Base-by-base conservation (phyloP, 2,113 vertebrate species). In the Python bivittatus region DNA sequence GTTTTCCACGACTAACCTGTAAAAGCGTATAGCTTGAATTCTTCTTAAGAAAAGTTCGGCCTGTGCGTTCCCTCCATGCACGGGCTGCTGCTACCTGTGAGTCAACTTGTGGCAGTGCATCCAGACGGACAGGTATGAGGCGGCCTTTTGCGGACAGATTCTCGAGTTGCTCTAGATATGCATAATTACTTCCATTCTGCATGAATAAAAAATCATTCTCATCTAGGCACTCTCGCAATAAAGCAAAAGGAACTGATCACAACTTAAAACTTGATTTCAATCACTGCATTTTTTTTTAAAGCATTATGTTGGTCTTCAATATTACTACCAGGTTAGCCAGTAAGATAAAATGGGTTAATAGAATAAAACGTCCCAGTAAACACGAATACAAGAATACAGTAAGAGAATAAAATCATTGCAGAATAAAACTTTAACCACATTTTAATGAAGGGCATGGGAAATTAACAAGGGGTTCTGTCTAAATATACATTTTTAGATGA, bases 1-100 rank as follows among this genome's bases (percentile, higher is more conserved):
- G 57, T 86, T 1, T 0, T 0, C 8, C 48, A 44, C 0, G 56
- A 64, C 93, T 97, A 91, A 99, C 99, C 99, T 99, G 99, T 1
- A 99, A 98, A 72, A 99, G 96, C 0, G 98, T 99, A 94, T 99
- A 99, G 44, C 98, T 99, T 3, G 99, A 99, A 97, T 99, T 99
- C 97, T 99, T 99, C 97, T 99, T 99, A n/a, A 99, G 98, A 94
- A 99, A 99, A 79, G 99, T 99, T 93, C 99, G 97, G 1, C 97
- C 99, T 0, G 99, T 99, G 90, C 99, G 98, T 94, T 99, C 99
- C 92, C 99, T 98, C 99, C 99, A 99, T 12, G 99, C 98, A 3
- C 99, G 97, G 0, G 99, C 99, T 0, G 99, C 98, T 2, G 98
- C 98, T 52, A 99, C 99, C 96, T 99, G 99, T 1, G 99, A 99